phyloP scores from a whole-genome alignment of 23 tunicate genomes.

The Trididemnum clinides region DNA sequence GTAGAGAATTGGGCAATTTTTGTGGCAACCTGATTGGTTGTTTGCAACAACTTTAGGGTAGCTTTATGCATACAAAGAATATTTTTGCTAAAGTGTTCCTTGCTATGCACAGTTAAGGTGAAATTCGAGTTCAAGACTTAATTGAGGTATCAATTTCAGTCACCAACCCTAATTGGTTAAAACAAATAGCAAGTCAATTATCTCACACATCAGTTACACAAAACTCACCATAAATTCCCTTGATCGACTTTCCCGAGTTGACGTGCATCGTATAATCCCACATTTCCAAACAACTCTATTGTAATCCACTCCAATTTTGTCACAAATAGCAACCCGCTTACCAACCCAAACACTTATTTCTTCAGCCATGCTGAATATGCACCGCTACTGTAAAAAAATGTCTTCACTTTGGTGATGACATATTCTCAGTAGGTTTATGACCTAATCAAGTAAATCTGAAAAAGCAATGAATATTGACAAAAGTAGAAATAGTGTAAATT shows the following conservation, averaged over 20 bases:
- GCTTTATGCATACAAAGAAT: too few species aligned
- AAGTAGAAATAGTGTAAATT: background rate
- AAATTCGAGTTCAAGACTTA: too few species aligned
- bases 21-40: too few species aligned
- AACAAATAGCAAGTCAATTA: too few species aligned
- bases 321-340: background rate
- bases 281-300: background rate
- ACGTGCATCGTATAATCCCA: constrained; percentile 17
- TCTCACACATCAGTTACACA: too few species aligned
- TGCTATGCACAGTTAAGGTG: too few species aligned
- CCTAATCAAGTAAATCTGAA: background rate
- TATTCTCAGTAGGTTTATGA: background rate
- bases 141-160: too few species aligned
- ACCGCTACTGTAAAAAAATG: background rate
- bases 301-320: background rate
- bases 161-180: too few species aligned
- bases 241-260: background rate
- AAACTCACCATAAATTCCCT: constrained; percentile 1
- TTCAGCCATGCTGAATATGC: background rate
- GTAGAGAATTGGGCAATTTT: too few species aligned
- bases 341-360: background rate
- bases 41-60: too few species aligned
- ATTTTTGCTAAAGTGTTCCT: too few species aligned
- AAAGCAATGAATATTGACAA: background rate
- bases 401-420: background rate